These are phyloP conservation scores for Spisula solida DNA, from an alignment of 2,888 invertebrate genomes.

Conservation along the genomic window DNA sequence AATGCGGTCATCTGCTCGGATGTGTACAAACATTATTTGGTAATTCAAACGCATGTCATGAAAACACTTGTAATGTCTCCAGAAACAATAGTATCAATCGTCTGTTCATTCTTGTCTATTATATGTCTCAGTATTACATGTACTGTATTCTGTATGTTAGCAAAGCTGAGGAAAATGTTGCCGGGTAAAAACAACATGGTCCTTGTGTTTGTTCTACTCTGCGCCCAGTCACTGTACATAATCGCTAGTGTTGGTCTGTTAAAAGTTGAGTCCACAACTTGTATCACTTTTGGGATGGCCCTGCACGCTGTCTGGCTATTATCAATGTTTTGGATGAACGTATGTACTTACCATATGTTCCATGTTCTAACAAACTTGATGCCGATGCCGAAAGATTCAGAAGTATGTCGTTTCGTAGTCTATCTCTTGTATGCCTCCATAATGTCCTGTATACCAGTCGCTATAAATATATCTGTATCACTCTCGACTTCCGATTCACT, in stretches of 20 bases:
- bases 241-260: neutral
- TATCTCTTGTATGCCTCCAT: neutral
- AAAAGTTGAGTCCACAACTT: neutral
- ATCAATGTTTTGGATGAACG: slow-evolving; percentile 8
- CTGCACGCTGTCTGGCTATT: neutral
- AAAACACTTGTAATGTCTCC: neutral
- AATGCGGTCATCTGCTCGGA: neutral
- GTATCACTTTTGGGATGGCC: neutral
- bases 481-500: neutral
- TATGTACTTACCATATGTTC: neutral
- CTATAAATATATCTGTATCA: neutral
- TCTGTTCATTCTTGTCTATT: neutral
- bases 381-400: neutral
- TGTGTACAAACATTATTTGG: neutral
- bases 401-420: neutral
- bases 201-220: neutral
- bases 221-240: slow-evolving; percentile 6
- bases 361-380: neutral
- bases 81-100: slow-evolving; percentile 2
- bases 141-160: neutral
- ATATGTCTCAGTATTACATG: neutral
- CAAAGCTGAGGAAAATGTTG: neutral
- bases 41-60: neutral
- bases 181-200: slow-evolving; percentile 18
- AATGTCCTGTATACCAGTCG: neutral